Conservation (phyloP, 1,140 invertebrate species). For the Drosophila rhopaloa region DNA sequence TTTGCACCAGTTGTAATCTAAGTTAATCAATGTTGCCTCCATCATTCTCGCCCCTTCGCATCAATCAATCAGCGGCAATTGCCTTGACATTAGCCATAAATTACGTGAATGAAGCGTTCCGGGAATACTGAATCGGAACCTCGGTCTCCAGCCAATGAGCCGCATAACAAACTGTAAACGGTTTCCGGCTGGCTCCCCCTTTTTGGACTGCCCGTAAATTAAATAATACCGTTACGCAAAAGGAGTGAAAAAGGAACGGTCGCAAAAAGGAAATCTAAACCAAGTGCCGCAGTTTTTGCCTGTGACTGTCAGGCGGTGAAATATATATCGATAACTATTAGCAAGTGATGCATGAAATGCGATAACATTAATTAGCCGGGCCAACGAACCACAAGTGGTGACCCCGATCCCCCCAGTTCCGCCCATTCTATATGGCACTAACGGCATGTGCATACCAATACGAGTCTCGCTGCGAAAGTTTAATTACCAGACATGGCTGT, state of each 20-base stretch:
- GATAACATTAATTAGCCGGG: slow-evolving; percentile 78
- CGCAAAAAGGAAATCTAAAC: slow-evolving; percentile 4
- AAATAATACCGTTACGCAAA: slow-evolving; percentile 40
- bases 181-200: background rate
- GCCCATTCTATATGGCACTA: background rate
- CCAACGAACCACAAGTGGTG: slow-evolving; percentile 45
- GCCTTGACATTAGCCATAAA: slow-evolving; percentile 55
- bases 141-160: slow-evolving; percentile 32
- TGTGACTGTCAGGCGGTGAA: slow-evolving; percentile 53
- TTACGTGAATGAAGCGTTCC: slow-evolving; percentile 17
- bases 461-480: slow-evolving; percentile 28
- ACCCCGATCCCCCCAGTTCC: background rate
- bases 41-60: background rate
- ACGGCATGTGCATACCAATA: slow-evolving; percentile 2
- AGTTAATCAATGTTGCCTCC: slow-evolving; percentile 22
- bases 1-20: slow-evolving; percentile 13
- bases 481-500: slow-evolving; percentile 38
- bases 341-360: slow-evolving; percentile 79
- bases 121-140: slow-evolving; percentile 11
- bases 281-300: slow-evolving; percentile 15
- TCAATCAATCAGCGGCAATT: slow-evolving; percentile 67
- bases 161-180: slow-evolving; percentile 38
- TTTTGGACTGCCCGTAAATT: slow-evolving; percentile 47
- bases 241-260: background rate
- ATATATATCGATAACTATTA: slow-evolving; percentile 83